Conservation (phyloP, 1,140 invertebrate species). For the honey bee (Apis mellifera) region DNA sequence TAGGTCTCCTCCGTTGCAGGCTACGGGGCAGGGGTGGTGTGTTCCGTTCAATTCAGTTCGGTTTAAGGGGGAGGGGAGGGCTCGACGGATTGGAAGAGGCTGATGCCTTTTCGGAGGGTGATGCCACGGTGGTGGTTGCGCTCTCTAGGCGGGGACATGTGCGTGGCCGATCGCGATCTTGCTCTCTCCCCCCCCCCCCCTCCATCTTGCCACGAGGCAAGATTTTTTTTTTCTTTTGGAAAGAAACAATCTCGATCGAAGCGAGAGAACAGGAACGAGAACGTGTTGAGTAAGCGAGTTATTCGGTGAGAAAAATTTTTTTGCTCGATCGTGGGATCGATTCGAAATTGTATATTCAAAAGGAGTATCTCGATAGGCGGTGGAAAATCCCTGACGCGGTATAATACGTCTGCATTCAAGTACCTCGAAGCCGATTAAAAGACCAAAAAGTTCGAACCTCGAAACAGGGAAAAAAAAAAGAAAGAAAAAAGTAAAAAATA, state of each 20-base stretch:
- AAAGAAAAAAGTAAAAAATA: not conserved
- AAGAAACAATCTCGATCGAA: no score
- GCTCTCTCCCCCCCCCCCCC: no score
- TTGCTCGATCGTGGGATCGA: no score
- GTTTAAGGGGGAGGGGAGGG: constrained; percentile 76
- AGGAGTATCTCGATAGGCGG: no score
- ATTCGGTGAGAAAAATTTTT: no score
- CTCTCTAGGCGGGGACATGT: constrained; percentile 72
- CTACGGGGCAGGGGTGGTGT: constrained; percentile 76
- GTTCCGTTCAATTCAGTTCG: constrained; percentile 79
- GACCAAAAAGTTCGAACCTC: not conserved
- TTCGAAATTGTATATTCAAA: no score
- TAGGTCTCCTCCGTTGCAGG: constrained; percentile 75
- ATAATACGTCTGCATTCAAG: constrained; percentile 28
- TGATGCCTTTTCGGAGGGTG: constrained; percentile 71
- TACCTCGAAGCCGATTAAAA: constrained; percentile 38
- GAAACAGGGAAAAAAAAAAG: no score
- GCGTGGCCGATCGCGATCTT: constrained; percentile 71
- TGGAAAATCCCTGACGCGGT: not conserved
- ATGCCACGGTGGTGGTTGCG: constrained; percentile 77
- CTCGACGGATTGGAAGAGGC: constrained; percentile 75
- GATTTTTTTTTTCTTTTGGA: constrained; percentile 1
- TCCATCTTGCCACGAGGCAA: constrained; percentile 70
- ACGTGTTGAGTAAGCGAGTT: no score
- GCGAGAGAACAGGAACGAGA: no score